Evolutionary conservation across 2,888 invertebrate species (phyloP), one percentile per base, ranked within the genome.

Genomic region (Xylophagus ater): DNA sequence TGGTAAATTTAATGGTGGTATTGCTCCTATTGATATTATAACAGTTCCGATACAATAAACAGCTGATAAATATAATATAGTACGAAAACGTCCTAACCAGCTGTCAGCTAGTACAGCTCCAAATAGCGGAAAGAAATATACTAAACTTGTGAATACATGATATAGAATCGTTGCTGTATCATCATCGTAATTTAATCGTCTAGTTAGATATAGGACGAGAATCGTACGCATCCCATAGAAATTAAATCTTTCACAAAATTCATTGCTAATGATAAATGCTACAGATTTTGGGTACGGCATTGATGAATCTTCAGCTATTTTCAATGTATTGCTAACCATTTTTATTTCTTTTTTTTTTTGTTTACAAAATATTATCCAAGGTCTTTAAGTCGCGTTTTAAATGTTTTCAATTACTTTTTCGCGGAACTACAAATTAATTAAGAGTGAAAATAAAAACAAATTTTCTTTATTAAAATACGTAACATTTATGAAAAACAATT

Each of bases 211-310:
- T 20, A 96, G 65, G 26, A 85, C 81, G 51, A 98, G 72, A 51
- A 96, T 82, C n/a, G 96, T 83, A 75, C 87, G 80, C 82, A 93
- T 86, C 59, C 97, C 97, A 81, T 96, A 97, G 66, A 76, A 97
- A 44, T 85, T 87, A 68, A 97, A 97, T 53, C 96, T 73, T 67
- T 97, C 97, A 67, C 96, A 97, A 67, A 97, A 94, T 65, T 97
- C 97, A 78, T 93, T 96, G 64, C 81, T 80, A 49, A 97, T 74
- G 55, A 97, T 96, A 67, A 93, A 94, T 54, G 82, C 86, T 12
- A 96, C 84, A 13, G 88, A 75, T 59, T 77, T 83, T 0, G 96
- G 94, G 57, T 92, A 94, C 10, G 28, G 13, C 28, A 28, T 38
- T 34, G 32, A 31, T 31, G 21, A 4, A 33, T 43, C 36, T 24